phyloP scores from a whole-genome alignment of 2,888 invertebrate species.

The Himalopsyche kuldschensis region DNA sequence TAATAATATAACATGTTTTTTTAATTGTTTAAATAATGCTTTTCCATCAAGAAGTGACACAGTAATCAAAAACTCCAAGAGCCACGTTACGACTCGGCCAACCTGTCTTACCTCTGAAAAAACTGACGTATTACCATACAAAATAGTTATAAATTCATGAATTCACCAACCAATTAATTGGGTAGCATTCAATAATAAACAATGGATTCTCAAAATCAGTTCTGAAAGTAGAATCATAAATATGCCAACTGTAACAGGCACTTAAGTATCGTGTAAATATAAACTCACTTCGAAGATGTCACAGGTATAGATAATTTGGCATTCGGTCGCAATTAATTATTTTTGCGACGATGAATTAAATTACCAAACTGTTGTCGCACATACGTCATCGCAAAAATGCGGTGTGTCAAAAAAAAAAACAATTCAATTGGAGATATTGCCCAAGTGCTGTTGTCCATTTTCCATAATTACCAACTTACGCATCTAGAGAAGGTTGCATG shows the following conservation, averaged over 20 bases:
- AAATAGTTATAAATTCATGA: no score
- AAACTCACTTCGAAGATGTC: background rate
- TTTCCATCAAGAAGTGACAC: no score
- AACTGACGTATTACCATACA: no score
- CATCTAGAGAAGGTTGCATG: conserved; percentile 23
- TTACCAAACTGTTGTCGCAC: background rate
- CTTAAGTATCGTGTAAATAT: background rate
- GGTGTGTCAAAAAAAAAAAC: background rate
- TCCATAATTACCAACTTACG: conserved; percentile 5
- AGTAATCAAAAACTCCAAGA: no score
- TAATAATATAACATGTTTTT: no score
- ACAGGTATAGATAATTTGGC: background rate
- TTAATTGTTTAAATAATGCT: no score
- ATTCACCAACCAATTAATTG: no score
- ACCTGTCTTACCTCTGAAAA: no score
- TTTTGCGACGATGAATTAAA: background rate
- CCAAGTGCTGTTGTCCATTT: background rate
- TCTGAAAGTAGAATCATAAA: background rate
- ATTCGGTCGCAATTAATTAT: background rate
- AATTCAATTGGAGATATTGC: background rate
- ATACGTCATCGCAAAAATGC: background rate
- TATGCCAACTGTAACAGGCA: background rate
- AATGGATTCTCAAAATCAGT: background rate
- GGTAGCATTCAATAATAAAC: background rate
- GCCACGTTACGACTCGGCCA: no score